Evolutionary conservation across 2,113 vertebrate species (phyloP).

Genomic region (Zingel zingel): DNA sequence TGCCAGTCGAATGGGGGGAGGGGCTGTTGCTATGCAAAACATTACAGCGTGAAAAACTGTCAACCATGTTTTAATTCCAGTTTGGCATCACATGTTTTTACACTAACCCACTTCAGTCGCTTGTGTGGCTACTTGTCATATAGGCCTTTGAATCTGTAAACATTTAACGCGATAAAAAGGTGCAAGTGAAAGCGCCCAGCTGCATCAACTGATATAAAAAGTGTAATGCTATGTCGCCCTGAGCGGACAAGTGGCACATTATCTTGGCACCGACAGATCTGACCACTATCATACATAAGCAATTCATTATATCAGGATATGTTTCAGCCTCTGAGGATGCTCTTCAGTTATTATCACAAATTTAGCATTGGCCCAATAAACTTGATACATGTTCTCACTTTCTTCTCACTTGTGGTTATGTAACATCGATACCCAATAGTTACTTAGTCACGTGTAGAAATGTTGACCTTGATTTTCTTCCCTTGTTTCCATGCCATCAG

Average conservation of each 20-base stretch:
- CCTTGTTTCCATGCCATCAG: conserved; percentile 90
- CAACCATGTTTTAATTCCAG: conserved; percentile 63
- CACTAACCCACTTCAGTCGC: conserved; percentile 48
- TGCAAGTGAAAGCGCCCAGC: not conserved
- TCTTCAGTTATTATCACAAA: not conserved
- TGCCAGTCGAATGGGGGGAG: conserved; percentile 64
- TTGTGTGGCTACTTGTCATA: conserved; percentile 26
- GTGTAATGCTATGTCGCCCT: not conserved
- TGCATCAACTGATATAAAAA: not conserved
- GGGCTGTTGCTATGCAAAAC: conserved; percentile 88
- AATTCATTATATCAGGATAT: not conserved
- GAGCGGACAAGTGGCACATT: not conserved
- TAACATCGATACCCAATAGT: conserved; percentile 84
- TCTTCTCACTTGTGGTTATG: conserved; percentile 62
- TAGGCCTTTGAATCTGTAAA: not conserved
- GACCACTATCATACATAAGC: not conserved
- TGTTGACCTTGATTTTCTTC: conserved; percentile 87
- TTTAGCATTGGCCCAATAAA: not conserved
- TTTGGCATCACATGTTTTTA: conserved; percentile 39
- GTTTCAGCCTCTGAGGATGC: not conserved
- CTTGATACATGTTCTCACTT: conserved; percentile 8
- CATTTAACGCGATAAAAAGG: not conserved
- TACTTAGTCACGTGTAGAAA: conserved; percentile 84
- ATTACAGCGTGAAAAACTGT: conserved; percentile 83
- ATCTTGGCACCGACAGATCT: not conserved